Evolutionary conservation across 1,140 invertebrate species (phyloP), one percentile per base, ranked within the genome.

Genomic region (Drosophila equinoxialis): DNA sequence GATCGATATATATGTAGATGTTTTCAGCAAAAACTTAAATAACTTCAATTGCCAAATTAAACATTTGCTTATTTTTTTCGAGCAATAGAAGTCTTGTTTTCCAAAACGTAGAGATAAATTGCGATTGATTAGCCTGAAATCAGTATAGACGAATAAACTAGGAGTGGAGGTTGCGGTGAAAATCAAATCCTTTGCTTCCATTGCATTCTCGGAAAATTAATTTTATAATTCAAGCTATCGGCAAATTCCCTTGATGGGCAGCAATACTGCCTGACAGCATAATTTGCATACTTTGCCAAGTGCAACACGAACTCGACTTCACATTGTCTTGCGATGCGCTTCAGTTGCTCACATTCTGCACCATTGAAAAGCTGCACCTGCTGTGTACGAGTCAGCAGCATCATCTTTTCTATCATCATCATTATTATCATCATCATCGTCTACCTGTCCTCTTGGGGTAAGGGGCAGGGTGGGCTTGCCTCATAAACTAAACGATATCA

Each of bases 401-500:
- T 17, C 33, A 37, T 39, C 57, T 11, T 20, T 14, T 37, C 30
- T 14, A 33, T 58, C 57, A 17, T 23, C 61, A 14, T 17, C 61
- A 63, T 23, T 1, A 39, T 26, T 26, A 26, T 11, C 55, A 14
- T 37, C 55, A 10, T 42, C 61, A 2, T 13, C 42, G 26, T 23
- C 61, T 10, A 11, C 8, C 14, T 59, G 57, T 69, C 17, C 17
- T 51, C 17, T 23, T 3, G 45, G 45, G 17, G 45, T 4, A n/a
- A 8, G 45, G 45, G 45, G 17, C 2, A 1, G 20, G 14, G 14
- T 20, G 45, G 45, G 45, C 20, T 75, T 65, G 51, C 14, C 64
- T 79, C 73, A 89, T 87, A 77, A 86, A 68, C 76, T 86, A 86
- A 86, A 77, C 70, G 79, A 70, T 87, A 71, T 82, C 69, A 64